A percentile compares a stretch with the other conserved stretches of the same genome.
phyloP scores from a whole-genome alignment of 2,113 vertebrate species.

The Tor tambroides region DNA sequence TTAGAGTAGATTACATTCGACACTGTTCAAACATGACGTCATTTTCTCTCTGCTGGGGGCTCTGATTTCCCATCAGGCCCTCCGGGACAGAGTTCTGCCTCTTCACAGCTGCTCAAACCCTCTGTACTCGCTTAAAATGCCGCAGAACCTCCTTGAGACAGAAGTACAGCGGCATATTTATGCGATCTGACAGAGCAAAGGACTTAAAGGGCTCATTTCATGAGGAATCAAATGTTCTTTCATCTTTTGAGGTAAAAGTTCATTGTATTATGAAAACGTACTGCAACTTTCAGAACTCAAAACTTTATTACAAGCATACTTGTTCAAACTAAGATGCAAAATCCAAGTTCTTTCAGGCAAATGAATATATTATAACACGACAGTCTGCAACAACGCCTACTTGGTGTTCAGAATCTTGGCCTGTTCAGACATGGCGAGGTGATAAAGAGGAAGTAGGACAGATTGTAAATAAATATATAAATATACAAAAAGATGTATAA shows the following conservation, averaged over 20 bases:
- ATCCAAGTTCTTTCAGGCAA: neutral
- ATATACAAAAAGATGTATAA: neutral
- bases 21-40: conserved; percentile 52
- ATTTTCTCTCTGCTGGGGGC: conserved; percentile 17
- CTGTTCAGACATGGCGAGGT: neutral
- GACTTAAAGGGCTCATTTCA: conserved; percentile 1
- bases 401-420: neutral
- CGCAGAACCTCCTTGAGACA: conserved; percentile 11
- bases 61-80: conserved; percentile 8
- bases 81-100: conserved; percentile 24
- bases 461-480: neutral
- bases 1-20: conserved; percentile 54
- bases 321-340: neutral
- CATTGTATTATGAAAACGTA: neutral
- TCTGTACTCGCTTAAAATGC: neutral
- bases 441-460: neutral
- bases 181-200: conserved; percentile 25
- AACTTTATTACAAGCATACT: neutral
- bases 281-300: neutral
- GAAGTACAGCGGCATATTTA: conserved; percentile 14
- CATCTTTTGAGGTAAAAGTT: neutral
- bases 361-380: neutral
- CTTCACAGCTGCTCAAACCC: conserved; percentile 44
- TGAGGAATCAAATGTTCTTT: neutral
- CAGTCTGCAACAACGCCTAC: neutral